Evolutionary conservation across 2,888 invertebrate species (phyloP), one percentile per base, ranked within the genome.

Genomic region (Neuroscelio doddi): DNA sequence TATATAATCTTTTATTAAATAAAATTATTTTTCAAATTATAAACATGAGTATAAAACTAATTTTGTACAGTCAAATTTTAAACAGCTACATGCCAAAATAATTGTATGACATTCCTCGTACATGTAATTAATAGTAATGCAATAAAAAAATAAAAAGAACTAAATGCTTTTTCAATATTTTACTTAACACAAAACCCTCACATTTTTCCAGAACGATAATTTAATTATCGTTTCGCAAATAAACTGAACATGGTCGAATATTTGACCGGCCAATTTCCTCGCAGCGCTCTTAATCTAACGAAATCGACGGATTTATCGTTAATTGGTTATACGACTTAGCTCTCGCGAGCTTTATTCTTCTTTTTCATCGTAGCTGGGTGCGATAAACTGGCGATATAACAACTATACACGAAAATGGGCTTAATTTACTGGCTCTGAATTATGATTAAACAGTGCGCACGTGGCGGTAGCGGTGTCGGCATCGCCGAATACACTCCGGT

Each of bases 361-460:
- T 16, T 30, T n/a, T n/a, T n/a, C n/a, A n/a, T n/a, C n/a, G n/a
- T n/a, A n/a, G n/a, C n/a, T n/a, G n/a, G n/a, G 4, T 1, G 14
- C 36, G 15, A 10, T 36, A 36, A 36, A 21, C 17, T 21, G 17
- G 8, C 47, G 34, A 15, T 17, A 34, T 3, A 38, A 34, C 30
- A 49, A 46, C 58, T 10, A 44, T 53, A 36, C 56, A 57, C 56
- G 70, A 67, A 72, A 74, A 74, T 64, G 69, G 67, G 69, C 70
- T 75, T 72, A 75, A 75, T 77, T 75, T 68, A 69, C 72, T 63
- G 56, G 57, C 63, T 52, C 46, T 74, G 72, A 75, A 74, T 75
- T 75, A 77, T 73, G 72, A 75, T 75, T 73, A 74, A 75, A 75
- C 70, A 72, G 69, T 69, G 69, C 66, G 64, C 71, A 68, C 64